Conservation (phyloP, 2,797 vertebrate species). For the Sciurus vulgaris region DNA sequence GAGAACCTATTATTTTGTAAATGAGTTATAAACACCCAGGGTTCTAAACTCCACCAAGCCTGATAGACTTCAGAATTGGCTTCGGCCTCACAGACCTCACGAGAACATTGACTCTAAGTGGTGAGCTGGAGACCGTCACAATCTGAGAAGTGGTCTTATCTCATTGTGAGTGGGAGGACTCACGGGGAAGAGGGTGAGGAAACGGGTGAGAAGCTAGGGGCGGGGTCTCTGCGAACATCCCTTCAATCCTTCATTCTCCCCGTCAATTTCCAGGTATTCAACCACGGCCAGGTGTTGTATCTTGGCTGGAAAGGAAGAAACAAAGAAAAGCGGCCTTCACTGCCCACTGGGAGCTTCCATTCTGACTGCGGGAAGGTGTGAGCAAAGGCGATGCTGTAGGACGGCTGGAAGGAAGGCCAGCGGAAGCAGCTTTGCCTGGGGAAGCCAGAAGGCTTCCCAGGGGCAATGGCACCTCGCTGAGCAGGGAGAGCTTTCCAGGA, state of each 20-base stretch:
- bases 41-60: neutral
- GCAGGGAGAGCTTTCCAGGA: too few species aligned
- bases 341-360: neutral
- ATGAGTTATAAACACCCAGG: neutral
- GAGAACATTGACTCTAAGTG: neutral
- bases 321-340: neutral
- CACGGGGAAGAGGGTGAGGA: neutral
- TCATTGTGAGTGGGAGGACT: neutral
- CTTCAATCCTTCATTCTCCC: neutral
- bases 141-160: neutral
- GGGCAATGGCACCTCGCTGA: too few species aligned
- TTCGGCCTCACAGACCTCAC: neutral
- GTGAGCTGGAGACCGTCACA: neutral
- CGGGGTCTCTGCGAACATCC: neutral
- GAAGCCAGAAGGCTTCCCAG: too few species aligned
- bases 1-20: constrained; percentile 34
- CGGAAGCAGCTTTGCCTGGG: too few species aligned
- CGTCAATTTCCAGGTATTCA: neutral
- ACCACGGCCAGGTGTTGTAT: neutral
- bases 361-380: neutral
- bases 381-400: too few species aligned
- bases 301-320: neutral
- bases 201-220: neutral
- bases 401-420: too few species aligned
- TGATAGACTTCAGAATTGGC: neutral